A percentile compares a stretch with the other conserved stretches of the same genome.
Evolutionary conservation across 2,113 vertebrate genomes (phyloP).

Genomic region (Paralichthys olivaceus): DNA sequence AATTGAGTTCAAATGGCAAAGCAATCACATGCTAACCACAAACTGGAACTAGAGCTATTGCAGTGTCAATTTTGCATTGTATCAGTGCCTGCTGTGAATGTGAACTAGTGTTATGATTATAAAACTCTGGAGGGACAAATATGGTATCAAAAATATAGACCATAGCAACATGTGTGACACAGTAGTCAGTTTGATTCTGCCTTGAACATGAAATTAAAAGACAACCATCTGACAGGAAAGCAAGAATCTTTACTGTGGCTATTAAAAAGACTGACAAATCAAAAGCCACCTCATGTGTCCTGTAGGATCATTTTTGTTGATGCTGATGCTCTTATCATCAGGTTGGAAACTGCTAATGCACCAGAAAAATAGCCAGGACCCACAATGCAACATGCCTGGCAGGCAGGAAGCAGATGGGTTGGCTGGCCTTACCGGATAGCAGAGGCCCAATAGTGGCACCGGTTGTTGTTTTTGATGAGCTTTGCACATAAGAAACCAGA

Average conservation of each 20-base stretch:
- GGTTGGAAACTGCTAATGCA: constrained; percentile 38
- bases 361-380: constrained; percentile 58
- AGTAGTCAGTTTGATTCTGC: no score
- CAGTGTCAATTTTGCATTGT: no score
- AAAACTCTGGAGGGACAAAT: no score
- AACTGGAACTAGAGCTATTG: no score
- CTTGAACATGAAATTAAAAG: no score
- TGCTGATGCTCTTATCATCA: constrained; percentile 10
- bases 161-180: no score
- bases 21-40: no score
- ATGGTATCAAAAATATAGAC: no score
- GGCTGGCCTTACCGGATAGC: constrained; percentile 77
- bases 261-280: background rate
- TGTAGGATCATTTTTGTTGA: constrained; percentile 5
- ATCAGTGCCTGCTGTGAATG: no score
- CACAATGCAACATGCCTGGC: constrained; percentile 77
- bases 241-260: background rate
- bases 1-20: no score
- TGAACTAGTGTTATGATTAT: no score
- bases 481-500: constrained; percentile 84
- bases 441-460: constrained; percentile 78
- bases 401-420: constrained; percentile 88
- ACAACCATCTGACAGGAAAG: background rate
- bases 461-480: constrained; percentile 85
- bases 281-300: background rate